Conservation (phyloP, 2,113 vertebrate species). For the Xiphophorus couchianus region DNA sequence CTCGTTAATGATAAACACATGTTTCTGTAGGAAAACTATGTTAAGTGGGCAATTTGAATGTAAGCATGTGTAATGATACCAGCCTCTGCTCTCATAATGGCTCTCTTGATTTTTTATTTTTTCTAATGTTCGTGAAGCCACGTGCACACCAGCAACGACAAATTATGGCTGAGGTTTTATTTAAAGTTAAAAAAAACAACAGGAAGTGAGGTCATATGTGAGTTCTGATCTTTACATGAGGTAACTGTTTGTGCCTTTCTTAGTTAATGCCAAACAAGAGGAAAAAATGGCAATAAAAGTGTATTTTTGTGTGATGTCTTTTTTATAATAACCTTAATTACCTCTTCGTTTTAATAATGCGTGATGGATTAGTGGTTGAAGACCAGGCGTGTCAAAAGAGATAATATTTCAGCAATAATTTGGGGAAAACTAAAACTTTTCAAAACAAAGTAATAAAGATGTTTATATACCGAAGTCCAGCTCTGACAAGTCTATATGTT, state of each 20-base stretch:
- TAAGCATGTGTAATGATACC: constrained; percentile 78
- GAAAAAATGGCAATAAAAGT: no score
- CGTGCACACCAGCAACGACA: constrained; percentile 19
- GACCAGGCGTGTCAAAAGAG: neutral
- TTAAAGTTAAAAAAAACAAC: constrained; percentile 6
- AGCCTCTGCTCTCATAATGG: constrained; percentile 67
- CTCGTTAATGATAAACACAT: constrained; percentile 84
- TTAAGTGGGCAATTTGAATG: constrained; percentile 82
- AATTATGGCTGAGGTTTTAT: constrained; percentile 13
- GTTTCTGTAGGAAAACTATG: constrained; percentile 79
- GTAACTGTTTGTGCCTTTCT: neutral
- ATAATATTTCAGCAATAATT: neutral
- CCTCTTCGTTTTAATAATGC: neutral
- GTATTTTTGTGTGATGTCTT: neutral
- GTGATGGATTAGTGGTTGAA: neutral
- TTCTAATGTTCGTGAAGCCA: constrained; percentile 47
- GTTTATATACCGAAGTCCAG: neutral
- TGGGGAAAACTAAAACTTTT: neutral
- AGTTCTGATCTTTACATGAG: neutral
- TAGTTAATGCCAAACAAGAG: neutral
- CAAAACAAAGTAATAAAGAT: neutral
- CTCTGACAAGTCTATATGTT: neutral
- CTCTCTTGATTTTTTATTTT: constrained; percentile 61
- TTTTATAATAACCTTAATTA: neutral
- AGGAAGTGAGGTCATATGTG: constrained; percentile 8